Conservation (phyloP, 2,113 vertebrate species). For the Scolopax mira region DNA sequence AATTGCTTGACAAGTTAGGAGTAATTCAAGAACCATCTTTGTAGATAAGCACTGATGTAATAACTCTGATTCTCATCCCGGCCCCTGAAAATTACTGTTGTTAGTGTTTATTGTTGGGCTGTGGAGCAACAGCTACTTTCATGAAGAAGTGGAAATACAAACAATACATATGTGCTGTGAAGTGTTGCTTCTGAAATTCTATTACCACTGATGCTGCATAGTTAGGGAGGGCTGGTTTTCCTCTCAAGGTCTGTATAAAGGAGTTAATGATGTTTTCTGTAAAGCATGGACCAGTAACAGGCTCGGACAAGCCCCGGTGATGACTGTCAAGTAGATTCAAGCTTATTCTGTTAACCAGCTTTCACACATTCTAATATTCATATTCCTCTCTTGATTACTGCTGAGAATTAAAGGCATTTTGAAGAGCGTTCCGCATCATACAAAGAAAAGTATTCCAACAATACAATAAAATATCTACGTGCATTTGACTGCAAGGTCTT, state of each 20-base stretch:
- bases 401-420: not conserved
- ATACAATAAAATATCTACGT: not conserved
- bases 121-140: not conserved
- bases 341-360: constrained; percentile 4
- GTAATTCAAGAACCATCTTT: not conserved
- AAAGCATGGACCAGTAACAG: not conserved
- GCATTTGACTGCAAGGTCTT: not conserved
- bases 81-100: not conserved
- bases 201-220: not conserved
- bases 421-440: not conserved
- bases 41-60: not conserved
- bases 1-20: not conserved
- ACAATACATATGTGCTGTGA: not conserved
- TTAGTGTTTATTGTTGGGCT: not conserved
- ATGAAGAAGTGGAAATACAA: not conserved
- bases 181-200: not conserved
- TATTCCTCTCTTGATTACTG: constrained; percentile 1
- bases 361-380: not conserved
- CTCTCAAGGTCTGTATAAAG: not conserved
- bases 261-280: constrained; percentile 18
- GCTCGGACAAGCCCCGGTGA: constrained; percentile 28
- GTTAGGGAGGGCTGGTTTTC: not conserved
- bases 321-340: constrained; percentile 21
- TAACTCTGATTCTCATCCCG: not conserved
- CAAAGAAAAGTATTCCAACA: not conserved